phyloP scores from a whole-genome alignment of 2,888 invertebrate genomes.

The Melanostoma mellinum region DNA sequence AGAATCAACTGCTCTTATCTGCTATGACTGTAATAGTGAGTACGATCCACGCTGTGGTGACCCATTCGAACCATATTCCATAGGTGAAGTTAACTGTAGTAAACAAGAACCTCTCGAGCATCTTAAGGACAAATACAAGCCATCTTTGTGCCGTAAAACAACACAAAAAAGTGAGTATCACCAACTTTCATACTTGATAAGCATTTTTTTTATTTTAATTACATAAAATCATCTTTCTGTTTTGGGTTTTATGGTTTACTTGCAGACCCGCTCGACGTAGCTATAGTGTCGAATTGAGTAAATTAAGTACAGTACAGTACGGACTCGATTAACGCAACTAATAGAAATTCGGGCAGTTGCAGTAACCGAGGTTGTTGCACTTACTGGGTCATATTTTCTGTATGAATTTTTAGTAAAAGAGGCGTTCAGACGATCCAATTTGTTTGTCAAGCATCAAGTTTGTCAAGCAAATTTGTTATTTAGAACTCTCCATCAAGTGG shows the following conservation, averaged over 20 bases:
- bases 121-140: constrained; percentile 82
- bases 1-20: constrained; percentile 86
- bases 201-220: background rate
- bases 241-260: background rate
- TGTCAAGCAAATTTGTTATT: too few species aligned
- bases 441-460: too few species aligned
- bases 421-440: too few species aligned
- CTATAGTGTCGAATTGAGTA: too few species aligned
- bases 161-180: constrained; percentile 87
- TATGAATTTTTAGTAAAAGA: too few species aligned
- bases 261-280: too few species aligned
- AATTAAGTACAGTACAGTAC: too few species aligned
- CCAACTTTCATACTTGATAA: background rate
- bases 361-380: too few species aligned
- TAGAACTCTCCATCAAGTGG: too few species aligned
- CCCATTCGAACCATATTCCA: constrained; percentile 92
- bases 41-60: constrained; percentile 95
- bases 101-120: constrained; percentile 88
- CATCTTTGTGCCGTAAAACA: constrained; percentile 91
- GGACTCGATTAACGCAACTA: too few species aligned
- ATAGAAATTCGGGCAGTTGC: too few species aligned
- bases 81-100: constrained; percentile 93
- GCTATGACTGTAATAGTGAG: constrained; percentile 95
- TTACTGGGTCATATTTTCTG: too few species aligned
- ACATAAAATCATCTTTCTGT: background rate